Evolutionary conservation across 1,140 invertebrate genomes (phyloP), one percentile per base, ranked within the genome.

Genomic region (Ceratoteleas bidentatus): DNA sequence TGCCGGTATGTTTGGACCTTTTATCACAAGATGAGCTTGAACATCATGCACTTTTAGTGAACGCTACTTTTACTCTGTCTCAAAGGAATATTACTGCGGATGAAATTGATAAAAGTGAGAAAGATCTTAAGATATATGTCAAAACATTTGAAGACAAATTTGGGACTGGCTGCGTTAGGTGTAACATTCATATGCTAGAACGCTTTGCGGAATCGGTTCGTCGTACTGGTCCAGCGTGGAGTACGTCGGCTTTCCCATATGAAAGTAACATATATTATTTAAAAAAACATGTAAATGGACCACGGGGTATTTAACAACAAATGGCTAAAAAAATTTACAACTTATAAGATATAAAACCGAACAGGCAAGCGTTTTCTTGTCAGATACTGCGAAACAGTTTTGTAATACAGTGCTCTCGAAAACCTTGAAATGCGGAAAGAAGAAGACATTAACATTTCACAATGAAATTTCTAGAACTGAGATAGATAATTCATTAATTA

Each of bases 161-260:
- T 61, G 74, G 77, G 3, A 61, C 14, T 1, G 33, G 56, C 9
- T 7, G 7, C 6, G 56, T 85, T 33, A 80, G 40, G 32, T 1
- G 1, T 14, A 85, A 85, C 70, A 43, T 80, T 14, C 81, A 85
- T 43, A 49, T 58, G n/a, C 16, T 81, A 38, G 16, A 69, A 9
- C 81, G 83, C 45, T 69, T 78, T 50, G 57, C 62, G 0, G 45
- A 68, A 52, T 77, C 62, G 11, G 73, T 81, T 13, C 50, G 61
- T 32, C 58, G 52, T 3, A 56, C 52, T 13, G 84, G 80, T 7
- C 77, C 73, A 9, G 50, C 82, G 7, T 78, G 84, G 72, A 66
- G 57, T 38, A 78, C 69, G 0, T 80, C 81, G 1, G 70, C 78
- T 1, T 81, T 85, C 43, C 73, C 69, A n/a, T 85, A 77, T 53